These are phyloP conservation scores for Drosophila tanythrix DNA, from an alignment of 2,888 invertebrate genomes.

Conservation along the genomic window DNA sequence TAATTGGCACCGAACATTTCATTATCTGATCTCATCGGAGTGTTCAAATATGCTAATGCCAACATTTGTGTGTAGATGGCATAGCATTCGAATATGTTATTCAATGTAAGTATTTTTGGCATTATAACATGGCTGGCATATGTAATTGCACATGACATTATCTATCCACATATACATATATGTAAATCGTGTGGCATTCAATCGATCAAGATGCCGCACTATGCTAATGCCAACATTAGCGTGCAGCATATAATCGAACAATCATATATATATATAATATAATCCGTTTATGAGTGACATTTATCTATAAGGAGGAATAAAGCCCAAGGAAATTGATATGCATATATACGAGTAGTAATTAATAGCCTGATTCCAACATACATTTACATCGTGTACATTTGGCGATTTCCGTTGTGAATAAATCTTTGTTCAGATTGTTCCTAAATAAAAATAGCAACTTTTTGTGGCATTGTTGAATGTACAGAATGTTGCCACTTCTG, in stretches of 20 bases:
- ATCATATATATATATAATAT: neutral
- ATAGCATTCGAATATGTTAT: neutral
- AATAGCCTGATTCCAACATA: neutral
- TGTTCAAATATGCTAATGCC: neutral
- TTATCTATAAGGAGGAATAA: neutral
- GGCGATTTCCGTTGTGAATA: no score
- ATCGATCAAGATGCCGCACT: neutral
- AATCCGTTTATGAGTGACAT: neutral
- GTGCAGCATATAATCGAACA: neutral
- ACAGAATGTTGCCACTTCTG: neutral
- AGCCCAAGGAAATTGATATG: neutral
- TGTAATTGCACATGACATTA: neutral
- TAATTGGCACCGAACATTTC: neutral
- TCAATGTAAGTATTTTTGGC: neutral
- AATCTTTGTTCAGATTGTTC: neutral
- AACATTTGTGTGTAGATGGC: neutral
- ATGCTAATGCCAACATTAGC: constrained; percentile 8
- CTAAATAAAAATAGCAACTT: neutral
- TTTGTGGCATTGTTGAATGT: neutral
- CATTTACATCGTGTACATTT: neutral
- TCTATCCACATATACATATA: neutral
- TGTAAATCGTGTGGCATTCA: constrained; percentile 2
- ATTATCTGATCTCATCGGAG: neutral
- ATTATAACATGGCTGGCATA: neutral
- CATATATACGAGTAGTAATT: neutral